Evolutionary conservation across 2,797 vertebrate genomes (phyloP), one percentile per base, ranked within the genome.

Genomic region (Pantherophis vulpinus): DNA sequence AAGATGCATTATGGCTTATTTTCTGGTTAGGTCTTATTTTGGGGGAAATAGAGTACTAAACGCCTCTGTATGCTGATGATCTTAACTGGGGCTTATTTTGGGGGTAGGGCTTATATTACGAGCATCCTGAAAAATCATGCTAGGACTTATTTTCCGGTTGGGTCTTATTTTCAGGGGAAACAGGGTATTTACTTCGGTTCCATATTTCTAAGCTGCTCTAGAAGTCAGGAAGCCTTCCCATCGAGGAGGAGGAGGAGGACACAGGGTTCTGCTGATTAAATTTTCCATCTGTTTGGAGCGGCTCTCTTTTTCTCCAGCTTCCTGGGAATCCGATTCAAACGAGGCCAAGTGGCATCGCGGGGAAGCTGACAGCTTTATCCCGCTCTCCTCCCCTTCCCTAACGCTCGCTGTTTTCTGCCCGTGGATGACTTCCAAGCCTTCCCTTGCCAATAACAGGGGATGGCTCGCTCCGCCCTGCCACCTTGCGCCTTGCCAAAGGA

Each of bases 201-300:
- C 55, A 5, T 20, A n/a, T 63, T 59, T 91, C 63, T 32, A 51
- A 58, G 23, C 27, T 37, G 13, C 60, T 27, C n/a, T 59, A 83
- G 63, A 54, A 23, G 47, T 37, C 12, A 18, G 59, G 51, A 66
- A 58, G 27, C 20, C 27, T 66, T 83, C 88, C 88, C 27, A 4
- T 5, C 5, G 27, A 79, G n/a, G n/a, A 29, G 60, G 74, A 47
- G 25, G 74, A 47, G 25, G n/a, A 58, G 89, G 90, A 92, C 47
- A 91, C 58, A 51, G 27, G 5, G 1, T 86, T 58, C 25, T n/a
- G 27, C 61, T 55, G 94, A 91, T 89, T 91, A 89, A 91, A 12
- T 87, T 93, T 91, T 95, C 91, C 93, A 94, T 92, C 92, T 94
- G 25, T 51, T 95, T 70, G 87, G 59, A 89, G 42, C 29, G 88